These are phyloP conservation scores for Drosophila birchii DNA, from an alignment of 2,888 invertebrate species.

Conservation along the genomic window DNA sequence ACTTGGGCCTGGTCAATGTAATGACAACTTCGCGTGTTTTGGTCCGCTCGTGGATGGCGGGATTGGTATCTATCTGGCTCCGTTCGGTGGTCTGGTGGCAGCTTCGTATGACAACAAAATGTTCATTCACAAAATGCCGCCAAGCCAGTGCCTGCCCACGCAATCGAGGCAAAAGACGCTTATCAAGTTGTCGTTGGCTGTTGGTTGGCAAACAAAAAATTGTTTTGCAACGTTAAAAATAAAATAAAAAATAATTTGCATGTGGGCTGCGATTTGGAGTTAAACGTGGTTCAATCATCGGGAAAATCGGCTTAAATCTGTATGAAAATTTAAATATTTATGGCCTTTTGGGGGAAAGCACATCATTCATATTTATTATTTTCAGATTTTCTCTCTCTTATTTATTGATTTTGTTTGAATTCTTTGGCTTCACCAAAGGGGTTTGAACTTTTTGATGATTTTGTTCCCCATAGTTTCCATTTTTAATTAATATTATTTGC, in stretches of 20 bases:
- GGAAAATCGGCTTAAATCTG: conserved; percentile 28
- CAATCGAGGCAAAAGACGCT: conserved; percentile 62
- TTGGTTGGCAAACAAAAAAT: conserved; percentile 35
- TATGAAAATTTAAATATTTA: conserved; percentile 20
- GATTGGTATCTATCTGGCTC: conserved; percentile 30
- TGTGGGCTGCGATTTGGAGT: conserved; percentile 47
- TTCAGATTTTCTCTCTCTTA: not conserved
- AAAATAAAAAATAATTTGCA: conserved; percentile 21
- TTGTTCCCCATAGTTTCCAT: not conserved
- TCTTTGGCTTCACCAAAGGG: not conserved
- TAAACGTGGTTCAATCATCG: conserved; percentile 28
- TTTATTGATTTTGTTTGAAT: conserved; percentile 6
- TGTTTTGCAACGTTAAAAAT: conserved; percentile 38
- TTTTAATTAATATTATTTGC: not conserved
- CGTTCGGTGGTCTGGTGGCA: conserved; percentile 17
- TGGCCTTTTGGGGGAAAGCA: not conserved
- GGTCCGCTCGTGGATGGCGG: conserved; percentile 36
- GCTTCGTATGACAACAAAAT: conserved; percentile 33
- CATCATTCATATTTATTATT: conserved; percentile 10
- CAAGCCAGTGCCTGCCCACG: conserved; percentile 66
- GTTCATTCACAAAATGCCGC: conserved; percentile 77
- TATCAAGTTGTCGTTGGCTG: conserved; percentile 59
- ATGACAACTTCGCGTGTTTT: conserved; percentile 73
- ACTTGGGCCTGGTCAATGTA: conserved; percentile 58
- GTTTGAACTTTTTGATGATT: not conserved